Base-by-base conservation (phyloP, 2,797 vertebrate species). In the Sphenopsis melanotis region DNA sequence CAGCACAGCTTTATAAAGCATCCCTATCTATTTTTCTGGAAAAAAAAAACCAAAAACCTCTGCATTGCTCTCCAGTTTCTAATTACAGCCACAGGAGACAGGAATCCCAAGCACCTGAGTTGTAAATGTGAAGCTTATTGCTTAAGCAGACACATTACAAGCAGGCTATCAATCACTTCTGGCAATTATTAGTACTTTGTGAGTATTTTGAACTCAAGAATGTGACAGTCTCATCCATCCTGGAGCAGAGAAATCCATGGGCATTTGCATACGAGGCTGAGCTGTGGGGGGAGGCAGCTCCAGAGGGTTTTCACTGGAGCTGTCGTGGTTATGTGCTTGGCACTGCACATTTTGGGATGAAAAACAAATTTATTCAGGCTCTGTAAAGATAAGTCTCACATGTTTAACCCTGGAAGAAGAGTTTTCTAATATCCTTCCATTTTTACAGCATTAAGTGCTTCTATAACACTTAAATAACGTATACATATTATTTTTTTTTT, bases 121-220 rank as follows among this genome's bases (percentile, higher is more conserved):
- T 47, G 87, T 78, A 74, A 83, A 89, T 79, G 90, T 36, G 85
- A 69, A 87, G 52, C 10, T 60, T 83, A 56, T 8, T 76, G 85
- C 83, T 95, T 37, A 65, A 69, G 44, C 37, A 89, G 88, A 36
- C 88, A 42, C 46, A 20, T 72, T 72, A 84, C 30, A 53, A 79
- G 63, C 82, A 66, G 66, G 63, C 75, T 37, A 89, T 93, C 88
- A 69, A 76, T 89, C 94, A 89, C 71, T 12, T 30, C 23, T 87
- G 90, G 94, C 90, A 90, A 85, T 91, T 83, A 93, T 79, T 87
- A 83, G 94, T 15, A 61, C 66, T 65, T 42, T 21, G 90, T 53
- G 75, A 87, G 85, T 57, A 34, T 69, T 80, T 76, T 30, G 82
- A 72, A 46, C 63, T 69, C 63, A 9, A 72, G 79, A 15, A 8